These are phyloP conservation scores for Hyphantria cunea DNA, from an alignment of 1,140 invertebrate species.

Conservation along the genomic window DNA sequence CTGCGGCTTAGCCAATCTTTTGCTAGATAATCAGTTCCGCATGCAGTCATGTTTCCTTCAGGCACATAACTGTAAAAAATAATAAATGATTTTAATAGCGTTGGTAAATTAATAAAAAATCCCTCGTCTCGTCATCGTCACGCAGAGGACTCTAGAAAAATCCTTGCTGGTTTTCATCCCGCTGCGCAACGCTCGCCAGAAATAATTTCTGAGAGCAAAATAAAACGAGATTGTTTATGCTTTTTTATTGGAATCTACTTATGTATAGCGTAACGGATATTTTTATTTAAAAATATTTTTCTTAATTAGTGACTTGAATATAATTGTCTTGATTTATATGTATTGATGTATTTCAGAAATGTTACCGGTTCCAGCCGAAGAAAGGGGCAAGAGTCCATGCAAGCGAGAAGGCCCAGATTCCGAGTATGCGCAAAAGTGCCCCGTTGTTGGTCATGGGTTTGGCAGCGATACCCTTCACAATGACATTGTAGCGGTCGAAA, in stretches of 20 bases:
- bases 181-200: too few relatives aligned
- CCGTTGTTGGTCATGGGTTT: slow-evolving; percentile 86
- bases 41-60: slow-evolving; percentile 91
- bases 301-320: too few relatives aligned
- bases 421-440: slow-evolving; percentile 85
- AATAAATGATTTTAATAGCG: too few relatives aligned
- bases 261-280: too few relatives aligned
- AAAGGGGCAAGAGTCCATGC: slow-evolving; percentile 87
- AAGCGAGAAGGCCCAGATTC: slow-evolving; percentile 86
- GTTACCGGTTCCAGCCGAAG: slow-evolving; percentile 86
- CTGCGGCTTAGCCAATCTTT: slow-evolving; percentile 84
- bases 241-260: too few relatives aligned
- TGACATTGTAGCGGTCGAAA: slow-evolving; percentile 93
- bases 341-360: not conserved
- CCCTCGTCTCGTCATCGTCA: too few relatives aligned
- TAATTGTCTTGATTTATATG: too few relatives aligned
- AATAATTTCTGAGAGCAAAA: too few relatives aligned
- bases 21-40: slow-evolving; percentile 89
- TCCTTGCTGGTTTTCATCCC: too few relatives aligned
- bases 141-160: too few relatives aligned
- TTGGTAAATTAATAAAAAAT: not conserved
- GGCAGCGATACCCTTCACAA: slow-evolving; percentile 88
- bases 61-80: slow-evolving; percentile 85
- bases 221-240: too few relatives aligned
- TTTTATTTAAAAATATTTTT: too few relatives aligned